Evolutionary conservation across 2,888 invertebrate genomes (phyloP), one percentile per base, ranked within the genome.

Genomic region (Argynnis bischoffii): DNA sequence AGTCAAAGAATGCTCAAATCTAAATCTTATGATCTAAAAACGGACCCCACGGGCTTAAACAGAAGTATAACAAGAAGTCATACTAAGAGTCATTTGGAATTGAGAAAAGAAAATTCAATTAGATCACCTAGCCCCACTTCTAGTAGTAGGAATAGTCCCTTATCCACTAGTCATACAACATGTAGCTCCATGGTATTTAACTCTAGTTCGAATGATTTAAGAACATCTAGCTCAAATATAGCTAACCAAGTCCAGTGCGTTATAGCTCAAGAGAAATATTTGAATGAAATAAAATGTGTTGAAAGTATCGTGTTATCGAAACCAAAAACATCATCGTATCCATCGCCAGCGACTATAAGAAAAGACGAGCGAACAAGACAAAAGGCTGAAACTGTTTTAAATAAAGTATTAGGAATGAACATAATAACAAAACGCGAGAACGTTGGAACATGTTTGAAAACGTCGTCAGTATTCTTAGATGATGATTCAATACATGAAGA

Each of bases 141-240:
- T 72, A 92, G 92, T 74, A 92, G 92, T 83, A 89, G 93, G 82
- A 92, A 92, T 74, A 93, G 93, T 77, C 93, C 93, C 48, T 78
- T 93, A 13, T 93, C 93, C 50, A 93, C 92, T 71, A 93, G 93
- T 71, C 92, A 93, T 73, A 93, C 93, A 26, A 93, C 93, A 21
- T 93, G 93, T 82, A 93, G 93, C 77, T 93, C 93, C 73, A 92
- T 93, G 91, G 90, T 92, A n/a, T 91, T 92, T 76, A 93, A 92
- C 78, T 91, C 92, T 76, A 92, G 92, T 77, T 92, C 91, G 75
- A 92, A 92, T 69, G 92, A 92, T 73, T 81, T 92, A 75, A 87
- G 90, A 79, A 93, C 88, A 83, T 92, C 92, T 35, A 92, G 84
- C 78, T 92, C 93, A 41, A 92, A 91, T 71, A 91, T 90, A 64